These are phyloP conservation scores for Drosophila setosimentum DNA, from an alignment of 2,888 invertebrate species.

Conservation along the genomic window DNA sequence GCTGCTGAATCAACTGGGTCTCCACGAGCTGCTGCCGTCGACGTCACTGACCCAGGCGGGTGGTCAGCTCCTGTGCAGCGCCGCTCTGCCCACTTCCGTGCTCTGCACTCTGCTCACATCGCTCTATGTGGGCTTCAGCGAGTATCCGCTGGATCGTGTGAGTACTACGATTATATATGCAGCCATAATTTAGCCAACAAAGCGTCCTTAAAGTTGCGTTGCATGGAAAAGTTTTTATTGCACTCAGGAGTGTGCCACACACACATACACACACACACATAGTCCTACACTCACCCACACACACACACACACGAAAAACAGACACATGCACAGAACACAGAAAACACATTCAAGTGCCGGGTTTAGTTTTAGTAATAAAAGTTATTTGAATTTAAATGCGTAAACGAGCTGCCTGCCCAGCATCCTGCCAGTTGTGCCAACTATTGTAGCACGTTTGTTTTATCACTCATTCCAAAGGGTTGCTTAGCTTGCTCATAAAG, in stretches of 20 bases:
- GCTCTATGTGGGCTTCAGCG: slow-evolving; percentile 83
- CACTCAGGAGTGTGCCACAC: slow-evolving; percentile 68
- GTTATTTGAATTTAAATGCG: slow-evolving; percentile 82
- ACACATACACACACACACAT: slow-evolving; percentile 16
- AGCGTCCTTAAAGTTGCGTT: slow-evolving; percentile 63
- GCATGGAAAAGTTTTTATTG: slow-evolving; percentile 79
- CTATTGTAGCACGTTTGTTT: slow-evolving; percentile 61
- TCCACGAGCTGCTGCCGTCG: slow-evolving; percentile 81
- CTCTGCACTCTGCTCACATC: slow-evolving; percentile 81
- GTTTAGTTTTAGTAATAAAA: slow-evolving; percentile 76
- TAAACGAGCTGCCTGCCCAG: slow-evolving; percentile 72
- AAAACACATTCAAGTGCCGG: slow-evolving; percentile 40
- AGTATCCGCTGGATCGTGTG: slow-evolving; percentile 84
- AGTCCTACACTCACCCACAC: slow-evolving; percentile 10
- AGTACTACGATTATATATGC: slow-evolving; percentile 80
- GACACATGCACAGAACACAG: slow-evolving; percentile 10
- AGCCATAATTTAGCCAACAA: slow-evolving; percentile 77
- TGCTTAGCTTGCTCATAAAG: neutral
- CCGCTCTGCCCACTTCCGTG: slow-evolving; percentile 78
- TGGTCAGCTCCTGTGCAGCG: slow-evolving; percentile 79
- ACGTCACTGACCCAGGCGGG: slow-evolving; percentile 83
- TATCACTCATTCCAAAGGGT: slow-evolving; percentile 13
- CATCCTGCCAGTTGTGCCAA: slow-evolving; percentile 52
- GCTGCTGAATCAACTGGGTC: slow-evolving; percentile 82
- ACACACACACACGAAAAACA: slow-evolving; percentile 12